phyloP scores from a whole-genome alignment of 2,113 vertebrate genomes.

The Crotalus helleri region DNA sequence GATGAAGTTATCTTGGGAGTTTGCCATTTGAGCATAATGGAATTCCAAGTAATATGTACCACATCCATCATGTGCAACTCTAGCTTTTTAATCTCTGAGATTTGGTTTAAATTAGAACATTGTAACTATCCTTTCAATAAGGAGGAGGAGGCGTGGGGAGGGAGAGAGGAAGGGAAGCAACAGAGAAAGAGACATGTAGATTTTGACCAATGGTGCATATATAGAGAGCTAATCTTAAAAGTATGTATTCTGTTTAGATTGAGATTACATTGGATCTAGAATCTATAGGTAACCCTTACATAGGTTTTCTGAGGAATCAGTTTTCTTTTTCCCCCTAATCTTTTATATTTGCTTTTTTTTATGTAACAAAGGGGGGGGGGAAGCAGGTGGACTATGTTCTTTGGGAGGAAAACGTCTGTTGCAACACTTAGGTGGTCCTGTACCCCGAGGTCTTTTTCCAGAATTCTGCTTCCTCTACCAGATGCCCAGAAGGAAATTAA shows the following conservation, averaged over 20 bases:
- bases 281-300: background rate
- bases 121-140: background rate
- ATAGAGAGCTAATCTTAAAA: background rate
- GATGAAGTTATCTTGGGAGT: background rate
- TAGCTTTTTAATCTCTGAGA: background rate
- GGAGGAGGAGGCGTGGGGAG: no score
- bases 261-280: background rate
- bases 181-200: background rate
- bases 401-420: no score
- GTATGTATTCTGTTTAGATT: background rate
- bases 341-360: constrained; percentile 17
- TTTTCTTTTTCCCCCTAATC: background rate
- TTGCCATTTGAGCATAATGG: background rate
- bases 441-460: constrained; percentile 46
- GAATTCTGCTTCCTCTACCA: constrained; percentile 50
- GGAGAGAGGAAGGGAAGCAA: background rate
- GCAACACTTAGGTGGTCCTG: constrained; percentile 58
- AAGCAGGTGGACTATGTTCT: background rate
- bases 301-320: rapidly evolving
- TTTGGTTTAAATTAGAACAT: background rate
- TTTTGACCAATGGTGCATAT: background rate
- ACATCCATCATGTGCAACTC: background rate
- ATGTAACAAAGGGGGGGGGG: background rate
- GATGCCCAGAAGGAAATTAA: constrained; percentile 60
- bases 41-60: background rate